Base-by-base conservation (phyloP, 2,797 vertebrate species). In the Glyptemys insculpta region DNA sequence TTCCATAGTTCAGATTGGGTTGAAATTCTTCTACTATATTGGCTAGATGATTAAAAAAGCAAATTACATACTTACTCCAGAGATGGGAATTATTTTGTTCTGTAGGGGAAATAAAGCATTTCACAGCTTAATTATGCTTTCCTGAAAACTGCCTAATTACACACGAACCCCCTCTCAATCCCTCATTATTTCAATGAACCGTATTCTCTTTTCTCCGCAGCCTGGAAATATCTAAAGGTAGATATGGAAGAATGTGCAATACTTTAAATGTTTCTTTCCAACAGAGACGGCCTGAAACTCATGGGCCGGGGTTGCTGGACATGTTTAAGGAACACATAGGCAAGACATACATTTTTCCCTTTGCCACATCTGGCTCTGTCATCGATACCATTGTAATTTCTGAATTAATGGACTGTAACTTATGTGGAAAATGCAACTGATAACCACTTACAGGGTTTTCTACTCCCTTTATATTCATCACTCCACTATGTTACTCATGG, bases 81-180 rank as follows among this genome's bases (percentile, higher is more conserved):
- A 93, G 50, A 85, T 5, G 29, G 41, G 41, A 90, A 92, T 29
- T 76, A 6, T 53, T 93, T 90, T 90, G 23, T 90, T 83, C 37
- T 87, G 16, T 47, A 78, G 2, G 79, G 68, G 31, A 87, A 93
- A 47, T 10, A 81, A 76, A 65, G 12, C 53, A 92, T 68, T 56
- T 47, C 82, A 6, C 34, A 88, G 65, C 79, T 91, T 79, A 80
- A 52, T 91, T 84, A 56, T 21, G 16, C 89, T 68, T 76, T 79
- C 90, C 16, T 27, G 8, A 56, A 85, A 79, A 41, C 65, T 79
- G 81, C 12, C 56, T 68, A 85, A 59, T 68, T 54, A 50, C 14
- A 72, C 1, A 5, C 59, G 3, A 78, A 25, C 52, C 88, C 68
- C 65, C 47, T 79, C 8, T 5, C 23, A 37, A 37, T 29, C 18